Percentiles rank a stretch among this genome's conserved stretches.
These are phyloP conservation scores for Julus scandinavius DNA, from an alignment of 2,888 invertebrate genomes.

Conservation along the genomic window DNA sequence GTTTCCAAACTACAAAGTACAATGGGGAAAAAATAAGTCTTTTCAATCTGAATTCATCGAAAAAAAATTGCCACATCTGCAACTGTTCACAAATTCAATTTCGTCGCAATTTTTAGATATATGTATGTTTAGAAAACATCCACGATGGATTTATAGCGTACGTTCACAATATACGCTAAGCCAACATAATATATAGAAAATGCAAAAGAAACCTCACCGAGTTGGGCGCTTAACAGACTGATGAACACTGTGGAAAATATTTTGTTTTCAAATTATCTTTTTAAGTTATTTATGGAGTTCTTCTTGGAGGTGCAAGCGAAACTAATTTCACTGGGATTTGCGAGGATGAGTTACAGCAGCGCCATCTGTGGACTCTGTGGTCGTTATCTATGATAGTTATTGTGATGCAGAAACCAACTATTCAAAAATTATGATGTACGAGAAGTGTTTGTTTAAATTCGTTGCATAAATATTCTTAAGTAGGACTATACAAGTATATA, in stretches of 20 bases:
- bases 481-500: too few relatives aligned
- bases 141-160: background rate
- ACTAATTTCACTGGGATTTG: too few relatives aligned
- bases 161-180: background rate
- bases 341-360: too few relatives aligned
- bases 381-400: too few relatives aligned
- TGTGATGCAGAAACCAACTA: too few relatives aligned
- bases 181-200: background rate
- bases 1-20: conserved; percentile 13
- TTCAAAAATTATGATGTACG: too few relatives aligned
- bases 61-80: conserved; percentile 41
- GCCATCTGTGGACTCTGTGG: too few relatives aligned
- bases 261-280: background rate
- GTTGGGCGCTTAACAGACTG: background rate
- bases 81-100: conserved; percentile 26
- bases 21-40: conserved; percentile 8
- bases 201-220: background rate
- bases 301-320: background rate
- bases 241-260: background rate
- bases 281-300: background rate
- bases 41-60: conserved; percentile 20
- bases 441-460: too few relatives aligned
- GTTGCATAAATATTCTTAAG: too few relatives aligned
- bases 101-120: conserved; percentile 5
- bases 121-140: background rate